Evolutionary conservation across 2,888 invertebrate species (phyloP).

Genomic region (Dione juno): DNA sequence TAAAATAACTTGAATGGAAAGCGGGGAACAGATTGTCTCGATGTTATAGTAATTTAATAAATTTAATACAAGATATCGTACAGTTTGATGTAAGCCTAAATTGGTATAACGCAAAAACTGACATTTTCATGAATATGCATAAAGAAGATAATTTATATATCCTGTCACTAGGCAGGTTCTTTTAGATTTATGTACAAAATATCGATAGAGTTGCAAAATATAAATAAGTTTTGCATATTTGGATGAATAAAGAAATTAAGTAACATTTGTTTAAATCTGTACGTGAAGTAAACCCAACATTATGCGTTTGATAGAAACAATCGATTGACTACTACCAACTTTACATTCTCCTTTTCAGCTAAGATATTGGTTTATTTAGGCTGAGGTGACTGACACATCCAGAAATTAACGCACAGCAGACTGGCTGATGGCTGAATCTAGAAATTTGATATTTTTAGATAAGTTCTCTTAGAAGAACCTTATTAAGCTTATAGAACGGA

Average conservation of each 20-base stretch:
- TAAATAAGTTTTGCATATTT: conserved; percentile 18
- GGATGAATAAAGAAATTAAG: neutral
- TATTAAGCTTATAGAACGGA: too few species aligned
- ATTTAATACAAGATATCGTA: conserved; percentile 4
- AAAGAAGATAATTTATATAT: conserved; percentile 46
- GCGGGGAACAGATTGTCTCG: neutral
- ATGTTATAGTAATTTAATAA: neutral
- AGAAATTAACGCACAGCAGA: too few species aligned
- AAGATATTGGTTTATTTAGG: too few species aligned
- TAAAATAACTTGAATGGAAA: neutral
- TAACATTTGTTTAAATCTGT: too few species aligned
- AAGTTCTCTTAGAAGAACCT: too few species aligned
- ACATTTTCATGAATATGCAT: conserved; percentile 47
- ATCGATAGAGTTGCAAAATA: conserved; percentile 27
- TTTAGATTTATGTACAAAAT: conserved; percentile 45
- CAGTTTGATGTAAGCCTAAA: conserved; percentile 26
- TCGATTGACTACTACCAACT: too few species aligned
- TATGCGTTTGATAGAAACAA: too few species aligned
- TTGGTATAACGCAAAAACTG: conserved; percentile 44
- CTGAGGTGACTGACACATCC: too few species aligned
- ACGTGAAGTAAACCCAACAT: too few species aligned
- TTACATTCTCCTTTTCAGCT: too few species aligned
- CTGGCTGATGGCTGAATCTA: too few species aligned
- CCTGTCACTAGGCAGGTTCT: conserved; percentile 42
- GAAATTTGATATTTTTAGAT: too few species aligned